Conservation (phyloP, 2,113 vertebrate species). For the rat (Rattus norvegicus) region GRCr8 NC_086023.1:96734501-96735000, state of each 20-base stretch:
- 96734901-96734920: background rate
- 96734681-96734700: background rate
- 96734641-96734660: too few relatives aligned
- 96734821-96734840: background rate
- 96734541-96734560: background rate
- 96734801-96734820: background rate
- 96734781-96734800: background rate
- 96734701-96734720: background rate
- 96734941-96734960: background rate
- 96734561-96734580: too few relatives aligned
- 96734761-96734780: rapidly evolving
- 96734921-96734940: too few relatives aligned
- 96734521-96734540: too few relatives aligned
- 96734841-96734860: background rate
- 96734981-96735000: background rate
- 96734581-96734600: background rate
- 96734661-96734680: background rate
- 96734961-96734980: too few relatives aligned
- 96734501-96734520: background rate
- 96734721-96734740: background rate
- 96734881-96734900: background rate
- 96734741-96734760: background rate
- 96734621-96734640: background rate
- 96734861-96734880: background rate
- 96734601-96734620: background rate